A percentile compares a stretch with the other conserved stretches of the same genome.
Conservation (phyloP, 2,888 invertebrate species). For the Ischnus inquisitorius region DNA sequence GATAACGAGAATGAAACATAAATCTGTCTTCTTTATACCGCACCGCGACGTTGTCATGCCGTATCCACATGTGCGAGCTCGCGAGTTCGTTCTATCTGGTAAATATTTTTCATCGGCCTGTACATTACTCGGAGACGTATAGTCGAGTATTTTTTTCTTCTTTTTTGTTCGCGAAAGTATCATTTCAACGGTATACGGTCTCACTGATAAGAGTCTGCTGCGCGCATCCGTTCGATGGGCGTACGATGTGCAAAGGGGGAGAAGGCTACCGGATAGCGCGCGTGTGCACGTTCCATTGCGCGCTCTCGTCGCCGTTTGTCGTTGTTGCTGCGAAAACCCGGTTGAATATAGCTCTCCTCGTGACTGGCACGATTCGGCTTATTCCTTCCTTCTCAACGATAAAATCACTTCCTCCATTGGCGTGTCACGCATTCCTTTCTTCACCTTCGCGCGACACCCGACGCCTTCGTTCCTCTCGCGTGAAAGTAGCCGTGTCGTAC, state of each 20-base stretch:
- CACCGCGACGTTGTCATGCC: background rate
- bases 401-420: slow-evolving; percentile 60
- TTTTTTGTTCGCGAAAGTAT: background rate
- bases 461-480: slow-evolving; percentile 53
- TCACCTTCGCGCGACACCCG: slow-evolving; percentile 60
- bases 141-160: slow-evolving; percentile 6
- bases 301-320: background rate
- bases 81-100: slow-evolving; percentile 38
- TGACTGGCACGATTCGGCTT: slow-evolving; percentile 68
- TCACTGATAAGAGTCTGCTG: slow-evolving; percentile 60
- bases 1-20: slow-evolving; percentile 79
- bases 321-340: slow-evolving; percentile 17
- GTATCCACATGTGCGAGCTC: slow-evolving; percentile 12
- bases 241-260: slow-evolving; percentile 2
- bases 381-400: slow-evolving; percentile 64
- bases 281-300: background rate
- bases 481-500: slow-evolving; percentile 54
- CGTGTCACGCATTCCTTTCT: slow-evolving; percentile 65
- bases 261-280: slow-evolving; percentile 42
- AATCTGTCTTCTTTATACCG: slow-evolving; percentile 71
- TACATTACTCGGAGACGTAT: background rate
- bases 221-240: slow-evolving; percentile 54
- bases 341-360: slow-evolving; percentile 52
- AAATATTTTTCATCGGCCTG: slow-evolving; percentile 50
- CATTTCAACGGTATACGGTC: slow-evolving; percentile 33